phyloP scores from a whole-genome alignment of 1,140 invertebrate genomes.

The Acromyrmex echinatior region DNA sequence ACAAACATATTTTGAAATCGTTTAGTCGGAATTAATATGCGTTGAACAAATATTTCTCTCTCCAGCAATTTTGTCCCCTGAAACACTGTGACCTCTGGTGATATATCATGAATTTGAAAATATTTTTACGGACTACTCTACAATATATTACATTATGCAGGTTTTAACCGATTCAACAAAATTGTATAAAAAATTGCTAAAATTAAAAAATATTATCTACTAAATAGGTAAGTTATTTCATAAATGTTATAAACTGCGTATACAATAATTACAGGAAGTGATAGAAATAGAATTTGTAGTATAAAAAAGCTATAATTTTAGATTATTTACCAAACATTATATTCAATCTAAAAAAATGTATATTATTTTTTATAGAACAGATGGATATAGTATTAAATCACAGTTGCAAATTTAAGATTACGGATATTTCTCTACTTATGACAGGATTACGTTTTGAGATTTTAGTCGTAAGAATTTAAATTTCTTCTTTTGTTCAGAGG shows the following conservation, averaged over 20 bases:
- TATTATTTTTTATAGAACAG: not conserved
- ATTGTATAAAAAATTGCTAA: not conserved
- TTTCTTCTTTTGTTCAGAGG: too few species aligned
- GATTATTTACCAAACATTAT: not conserved
- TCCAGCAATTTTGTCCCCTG: not conserved
- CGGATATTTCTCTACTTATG: too few species aligned
- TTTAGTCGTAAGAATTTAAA: too few species aligned
- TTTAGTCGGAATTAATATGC: constrained; percentile 59
- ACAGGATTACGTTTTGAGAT: too few species aligned
- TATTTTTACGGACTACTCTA: constrained; percentile 31
- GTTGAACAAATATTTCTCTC: constrained; percentile 58
- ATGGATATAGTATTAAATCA: not conserved
- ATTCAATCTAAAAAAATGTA: too few species aligned
- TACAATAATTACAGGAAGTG: not conserved
- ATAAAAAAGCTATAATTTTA: not conserved
- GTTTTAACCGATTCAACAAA: not conserved
- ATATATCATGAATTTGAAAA: constrained; percentile 21
- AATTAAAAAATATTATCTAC: not conserved
- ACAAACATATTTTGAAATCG: constrained; percentile 55
- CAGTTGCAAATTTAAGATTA: not conserved
- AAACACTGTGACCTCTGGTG: not conserved
- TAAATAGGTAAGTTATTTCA: constrained; percentile 5
- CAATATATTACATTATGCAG: not conserved
- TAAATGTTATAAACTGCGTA: not conserved
- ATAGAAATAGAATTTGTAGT: not conserved